phyloP scores from a whole-genome alignment of 2,797 vertebrate species.

The Myiothlypis coronata region DNA sequence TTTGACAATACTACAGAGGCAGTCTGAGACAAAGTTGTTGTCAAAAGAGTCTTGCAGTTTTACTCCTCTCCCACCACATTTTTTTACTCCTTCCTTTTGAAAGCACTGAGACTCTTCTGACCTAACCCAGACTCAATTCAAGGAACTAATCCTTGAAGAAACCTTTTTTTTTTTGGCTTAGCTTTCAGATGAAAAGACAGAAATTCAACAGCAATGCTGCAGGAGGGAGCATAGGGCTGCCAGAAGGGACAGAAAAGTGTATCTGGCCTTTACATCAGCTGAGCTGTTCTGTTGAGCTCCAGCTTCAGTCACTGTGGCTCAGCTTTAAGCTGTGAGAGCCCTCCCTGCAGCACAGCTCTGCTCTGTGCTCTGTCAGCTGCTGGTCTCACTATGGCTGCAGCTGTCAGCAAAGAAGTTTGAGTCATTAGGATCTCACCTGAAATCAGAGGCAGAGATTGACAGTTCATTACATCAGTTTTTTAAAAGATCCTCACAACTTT shows the following conservation, averaged over 20 bases:
- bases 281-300: background rate
- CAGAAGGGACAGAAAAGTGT: background rate
- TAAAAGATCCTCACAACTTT: background rate
- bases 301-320: background rate
- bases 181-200: background rate
- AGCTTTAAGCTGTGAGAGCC: background rate
- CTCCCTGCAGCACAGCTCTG: background rate
- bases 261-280: background rate
- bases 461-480: background rate
- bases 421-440: background rate
- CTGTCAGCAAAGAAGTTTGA: background rate
- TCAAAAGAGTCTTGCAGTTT: background rate
- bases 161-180: background rate
- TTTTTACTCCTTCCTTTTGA: background rate
- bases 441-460: background rate
- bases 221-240: background rate
- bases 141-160: background rate
- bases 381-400: background rate
- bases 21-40: background rate
- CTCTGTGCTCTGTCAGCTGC: background rate
- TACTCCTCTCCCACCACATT: background rate
- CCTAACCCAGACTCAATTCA: background rate
- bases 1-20: background rate
- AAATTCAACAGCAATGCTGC: background rate
- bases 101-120: background rate